phyloP scores from a whole-genome alignment of 2,797 vertebrate species.

The Typhlichthys eigenmanni region DNA sequence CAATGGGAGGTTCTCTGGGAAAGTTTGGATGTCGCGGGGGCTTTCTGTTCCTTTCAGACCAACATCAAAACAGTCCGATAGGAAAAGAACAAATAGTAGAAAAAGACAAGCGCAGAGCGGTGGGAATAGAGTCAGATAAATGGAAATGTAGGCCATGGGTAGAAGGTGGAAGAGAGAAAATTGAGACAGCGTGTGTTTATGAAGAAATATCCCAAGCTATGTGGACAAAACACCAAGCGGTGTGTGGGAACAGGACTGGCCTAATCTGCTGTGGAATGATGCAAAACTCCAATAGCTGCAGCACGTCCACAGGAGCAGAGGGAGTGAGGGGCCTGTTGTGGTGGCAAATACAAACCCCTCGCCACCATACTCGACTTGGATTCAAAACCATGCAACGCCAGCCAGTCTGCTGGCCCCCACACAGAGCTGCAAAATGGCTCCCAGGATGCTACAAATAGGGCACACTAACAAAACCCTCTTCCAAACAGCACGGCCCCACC shows the following conservation, averaged over 20 bases:
- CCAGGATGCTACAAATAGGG: conserved; percentile 53
- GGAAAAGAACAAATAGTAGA: conserved; percentile 17
- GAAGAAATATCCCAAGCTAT: conserved; percentile 85
- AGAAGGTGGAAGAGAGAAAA: no score
- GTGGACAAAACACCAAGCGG: conserved; percentile 85
- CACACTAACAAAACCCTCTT: conserved; percentile 48
- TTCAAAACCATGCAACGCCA: conserved; percentile 49
- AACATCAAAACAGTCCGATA: conserved; percentile 73
- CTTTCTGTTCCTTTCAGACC: conserved; percentile 68
- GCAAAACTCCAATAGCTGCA: conserved; percentile 84
- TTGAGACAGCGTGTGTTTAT: conserved; percentile 22
- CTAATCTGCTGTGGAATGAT: conserved; percentile 84
- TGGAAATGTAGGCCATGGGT: no score
- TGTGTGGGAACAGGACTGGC: conserved; percentile 86
- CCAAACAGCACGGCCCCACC: conserved; percentile 46
- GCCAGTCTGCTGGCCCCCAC: conserved; percentile 62
- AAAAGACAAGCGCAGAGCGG: no score
- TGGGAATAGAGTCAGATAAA: no score
- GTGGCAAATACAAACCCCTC: conserved; percentile 78
- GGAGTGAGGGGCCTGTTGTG: conserved; percentile 59
- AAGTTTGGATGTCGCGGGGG: conserved; percentile 41
- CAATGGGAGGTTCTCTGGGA: conserved; percentile 68
- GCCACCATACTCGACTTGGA: conserved; percentile 40
- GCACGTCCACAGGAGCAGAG: conserved; percentile 71
- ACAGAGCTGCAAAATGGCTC: conserved; percentile 51